A percentile compares a stretch with the other conserved stretches of the same genome.
Conservation (phyloP, 2,113 vertebrate species). For the Mirza zaza region DNA sequence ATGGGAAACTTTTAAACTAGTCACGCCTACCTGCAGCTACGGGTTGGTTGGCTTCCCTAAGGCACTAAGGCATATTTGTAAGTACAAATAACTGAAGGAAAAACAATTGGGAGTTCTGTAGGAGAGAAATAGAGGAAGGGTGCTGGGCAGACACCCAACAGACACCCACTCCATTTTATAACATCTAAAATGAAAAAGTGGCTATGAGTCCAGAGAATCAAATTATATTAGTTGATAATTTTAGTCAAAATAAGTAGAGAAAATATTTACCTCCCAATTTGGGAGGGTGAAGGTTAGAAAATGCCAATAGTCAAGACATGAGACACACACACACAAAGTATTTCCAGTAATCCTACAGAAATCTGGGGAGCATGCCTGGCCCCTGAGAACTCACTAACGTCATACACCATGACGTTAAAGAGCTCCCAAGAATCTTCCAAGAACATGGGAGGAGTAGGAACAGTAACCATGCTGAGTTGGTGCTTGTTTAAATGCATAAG, state of each 20-base stretch:
- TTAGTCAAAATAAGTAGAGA: background rate
- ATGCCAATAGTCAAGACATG: background rate
- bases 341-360: background rate
- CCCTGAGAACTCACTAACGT: rapidly evolving
- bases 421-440: background rate
- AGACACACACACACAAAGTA: background rate
- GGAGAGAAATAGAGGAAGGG: background rate
- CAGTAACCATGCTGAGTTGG: background rate
- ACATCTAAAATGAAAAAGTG: background rate
- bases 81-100: background rate
- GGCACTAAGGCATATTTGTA: background rate
- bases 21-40: background rate
- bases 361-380: background rate
- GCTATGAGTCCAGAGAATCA: background rate
- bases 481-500: background rate
- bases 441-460: background rate
- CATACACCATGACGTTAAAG: background rate
- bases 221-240: background rate
- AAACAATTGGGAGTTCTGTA: background rate
- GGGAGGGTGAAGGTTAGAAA: background rate
- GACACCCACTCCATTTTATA: background rate
- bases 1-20: background rate
- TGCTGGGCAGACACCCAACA: background rate
- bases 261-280: background rate
- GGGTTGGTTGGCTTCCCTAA: background rate